Conservation (phyloP, 2,797 vertebrate genomes). For the Esox lucius region DNA sequence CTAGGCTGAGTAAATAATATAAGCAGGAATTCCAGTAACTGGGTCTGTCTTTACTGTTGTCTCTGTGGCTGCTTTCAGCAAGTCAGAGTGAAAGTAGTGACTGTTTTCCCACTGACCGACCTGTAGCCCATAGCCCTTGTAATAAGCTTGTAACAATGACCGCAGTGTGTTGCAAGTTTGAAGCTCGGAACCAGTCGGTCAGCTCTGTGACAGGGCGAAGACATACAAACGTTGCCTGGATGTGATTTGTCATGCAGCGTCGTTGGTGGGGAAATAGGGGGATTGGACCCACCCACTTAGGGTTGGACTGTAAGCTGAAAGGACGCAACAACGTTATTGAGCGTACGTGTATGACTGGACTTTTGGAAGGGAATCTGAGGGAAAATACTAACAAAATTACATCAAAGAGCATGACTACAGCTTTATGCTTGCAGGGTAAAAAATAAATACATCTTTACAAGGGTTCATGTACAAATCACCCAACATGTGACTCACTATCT, state of each 20-base stretch:
- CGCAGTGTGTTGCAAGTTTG: constrained; percentile 29
- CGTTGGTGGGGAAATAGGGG: constrained; percentile 4
- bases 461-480: not conserved
- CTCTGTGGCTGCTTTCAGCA: constrained; percentile 18
- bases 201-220: not conserved
- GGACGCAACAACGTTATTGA: not conserved
- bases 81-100: constrained; percentile 38
- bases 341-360: not conserved
- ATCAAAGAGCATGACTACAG: not conserved
- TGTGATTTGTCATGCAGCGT: constrained; percentile 6
- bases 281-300: not conserved
- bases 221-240: constrained; percentile 2
- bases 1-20: constrained; percentile 18
- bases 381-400: not conserved
- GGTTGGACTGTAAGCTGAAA: not conserved
- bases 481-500: not conserved
- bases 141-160: constrained; percentile 48
- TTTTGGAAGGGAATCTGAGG: not conserved
- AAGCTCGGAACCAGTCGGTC: not conserved
- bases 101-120: constrained; percentile 16
- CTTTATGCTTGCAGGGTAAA: not conserved
- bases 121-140: not conserved
- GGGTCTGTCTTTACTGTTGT: not conserved
- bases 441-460: not conserved
- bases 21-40: constrained; percentile 17